Evolutionary conservation across 2,113 vertebrate species (phyloP), one percentile per base, ranked within the genome.

Genomic region (Zootoca vivipara): DNA sequence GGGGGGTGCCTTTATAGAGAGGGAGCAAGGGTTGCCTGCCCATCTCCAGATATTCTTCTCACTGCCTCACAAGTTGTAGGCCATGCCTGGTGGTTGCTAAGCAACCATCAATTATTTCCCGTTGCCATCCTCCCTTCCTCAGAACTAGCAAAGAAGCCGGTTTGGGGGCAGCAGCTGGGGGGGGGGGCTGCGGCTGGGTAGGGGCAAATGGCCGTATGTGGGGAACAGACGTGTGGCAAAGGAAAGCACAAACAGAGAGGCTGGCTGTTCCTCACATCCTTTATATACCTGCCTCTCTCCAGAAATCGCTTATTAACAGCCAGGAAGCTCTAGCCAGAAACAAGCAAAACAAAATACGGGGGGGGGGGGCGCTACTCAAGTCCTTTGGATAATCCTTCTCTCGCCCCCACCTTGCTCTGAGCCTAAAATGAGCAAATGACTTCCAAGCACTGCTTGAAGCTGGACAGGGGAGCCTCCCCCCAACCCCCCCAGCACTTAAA

Each of bases 1-100:
- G 42, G 42, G 46, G 46, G 46, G 46, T 52, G 46, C 10, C 46
- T 12, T 52, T 52, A 16, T 26, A 86, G 35, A 78, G 78, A 78
- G 72, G 72, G 46, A 85, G 72, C 15, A 64, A 65, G 46, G 30
- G 56, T 72, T 87, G 65, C 78, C 46, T 62, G 65, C 58, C 72
- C 62, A 22, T 81, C 65, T 87, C 62, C 16, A 20, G 35, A 67
- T 67, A 40, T 22, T 5, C 30, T 24, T 35, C 62, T 82, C 78
- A 87, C 35, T 20, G 18, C 58, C 67, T 70, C 33, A 28, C 16
- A 58, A 80, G 33, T 56, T 56, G 8, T 70, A 72, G 52, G 35
- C 52, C 28, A 22, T 80, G 85, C 58, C 65, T 58, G n/a, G 33
- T 40, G 35, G 85, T 87, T 87, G 85, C 78, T 81, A 80, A 38